These are phyloP conservation scores for Sandelia bainsii DNA, from an alignment of 2,797 vertebrate genomes.

Conservation along the genomic window DNA sequence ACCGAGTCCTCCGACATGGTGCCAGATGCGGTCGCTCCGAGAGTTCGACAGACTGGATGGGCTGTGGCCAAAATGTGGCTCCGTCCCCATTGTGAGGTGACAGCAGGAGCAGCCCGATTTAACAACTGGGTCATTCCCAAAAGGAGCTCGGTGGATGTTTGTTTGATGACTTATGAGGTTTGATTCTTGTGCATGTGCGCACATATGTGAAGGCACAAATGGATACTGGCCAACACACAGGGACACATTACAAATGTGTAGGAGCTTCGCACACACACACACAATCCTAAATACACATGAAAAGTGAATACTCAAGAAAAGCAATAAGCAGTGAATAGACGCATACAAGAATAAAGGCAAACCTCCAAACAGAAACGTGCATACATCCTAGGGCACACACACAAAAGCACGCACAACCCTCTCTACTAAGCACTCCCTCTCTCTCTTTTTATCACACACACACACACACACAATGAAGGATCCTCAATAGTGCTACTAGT, in stretches of 20 bases:
- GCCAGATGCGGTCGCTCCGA: conserved; percentile 25
- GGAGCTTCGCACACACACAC: neutral
- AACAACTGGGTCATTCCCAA: conserved; percentile 68
- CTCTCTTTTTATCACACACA: neutral
- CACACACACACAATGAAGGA: conserved; percentile 53
- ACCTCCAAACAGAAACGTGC: conserved; percentile 8
- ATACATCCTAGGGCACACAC: conserved; percentile 30
- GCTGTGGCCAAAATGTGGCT: conserved; percentile 57
- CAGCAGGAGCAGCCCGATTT: conserved; percentile 58
- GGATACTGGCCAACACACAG: neutral
- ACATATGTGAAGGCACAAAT: conserved; percentile 25
- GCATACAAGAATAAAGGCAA: conserved; percentile 3
- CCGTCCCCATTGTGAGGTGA: conserved; percentile 61
- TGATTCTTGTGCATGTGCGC: conserved; percentile 37
- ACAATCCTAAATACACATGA: neutral
- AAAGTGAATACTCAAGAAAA: conserved; percentile 18
- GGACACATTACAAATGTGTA: neutral
- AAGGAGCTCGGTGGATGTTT: conserved; percentile 54
- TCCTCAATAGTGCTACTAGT: conserved; percentile 74
- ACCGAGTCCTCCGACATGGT: neutral
- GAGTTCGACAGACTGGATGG: conserved; percentile 29
- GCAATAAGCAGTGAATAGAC: neutral
- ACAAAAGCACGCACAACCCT: conserved; percentile 28
- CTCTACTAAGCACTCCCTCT: conserved; percentile 16
- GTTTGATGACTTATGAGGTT: conserved; percentile 62